These are phyloP conservation scores for Ianthella basta DNA, from an alignment of 37 sponge, comb jelly and placozoan genomes.

Conservation along the genomic window DNA sequence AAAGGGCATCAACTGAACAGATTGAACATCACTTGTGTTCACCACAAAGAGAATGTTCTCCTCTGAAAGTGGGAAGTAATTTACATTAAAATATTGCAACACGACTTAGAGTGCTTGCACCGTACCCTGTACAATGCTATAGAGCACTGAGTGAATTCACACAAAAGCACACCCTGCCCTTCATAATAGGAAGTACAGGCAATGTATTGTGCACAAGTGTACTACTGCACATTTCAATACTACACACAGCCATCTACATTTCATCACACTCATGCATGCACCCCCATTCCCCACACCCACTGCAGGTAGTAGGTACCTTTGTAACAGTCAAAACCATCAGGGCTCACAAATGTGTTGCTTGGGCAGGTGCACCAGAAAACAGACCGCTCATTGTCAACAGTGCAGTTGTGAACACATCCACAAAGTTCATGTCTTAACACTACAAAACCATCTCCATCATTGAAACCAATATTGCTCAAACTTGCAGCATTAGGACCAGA, in stretches of 20 bases:
- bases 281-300: neutral
- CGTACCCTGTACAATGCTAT: no score
- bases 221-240: neutral
- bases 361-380: neutral
- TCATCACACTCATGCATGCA: neutral
- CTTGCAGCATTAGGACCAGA: neutral
- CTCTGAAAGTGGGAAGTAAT: neutral
- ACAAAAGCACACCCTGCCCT: neutral
- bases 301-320: constrained; percentile 30
- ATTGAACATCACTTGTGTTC: neutral
- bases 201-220: neutral
- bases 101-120: no score
- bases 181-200: neutral
- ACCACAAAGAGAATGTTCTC: neutral
- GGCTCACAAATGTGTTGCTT: constrained; percentile 14
- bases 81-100: no score
- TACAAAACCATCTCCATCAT: constrained; percentile 11
- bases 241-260: neutral
- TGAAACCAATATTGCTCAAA: neutral
- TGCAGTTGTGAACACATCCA: constrained; percentile 30
- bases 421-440: neutral
- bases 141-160: neutral
- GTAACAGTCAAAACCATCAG: constrained; percentile 46
- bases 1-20: neutral
- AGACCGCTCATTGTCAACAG: neutral